These are phyloP conservation scores for Drosophila quadrilineata DNA, from an alignment of 1,140 invertebrate genomes.

Conservation along the genomic window DNA sequence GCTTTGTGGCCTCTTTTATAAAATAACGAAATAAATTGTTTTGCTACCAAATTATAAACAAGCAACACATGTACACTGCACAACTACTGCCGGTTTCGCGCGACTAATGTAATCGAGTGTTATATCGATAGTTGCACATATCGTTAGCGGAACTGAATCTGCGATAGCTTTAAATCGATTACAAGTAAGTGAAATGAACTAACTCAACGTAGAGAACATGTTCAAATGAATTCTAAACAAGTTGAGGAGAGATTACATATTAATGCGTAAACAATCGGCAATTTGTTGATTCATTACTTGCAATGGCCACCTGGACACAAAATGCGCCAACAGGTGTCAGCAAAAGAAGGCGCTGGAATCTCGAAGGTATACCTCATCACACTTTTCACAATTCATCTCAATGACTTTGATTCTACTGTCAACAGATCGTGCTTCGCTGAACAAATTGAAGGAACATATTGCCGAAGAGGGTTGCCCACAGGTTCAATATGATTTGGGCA, in stretches of 20 bases:
- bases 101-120: background rate
- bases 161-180: background rate
- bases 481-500: conserved; percentile 86
- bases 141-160: background rate
- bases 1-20: conserved; percentile 30
- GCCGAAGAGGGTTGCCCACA: conserved; percentile 87
- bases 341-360: conserved; percentile 74
- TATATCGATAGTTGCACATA: background rate
- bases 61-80: conserved; percentile 25
- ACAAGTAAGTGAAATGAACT: background rate
- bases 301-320: conserved; percentile 75
- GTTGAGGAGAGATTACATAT: conserved; percentile 26
- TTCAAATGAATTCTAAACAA: background rate
- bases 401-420: background rate
- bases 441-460: conserved; percentile 84
- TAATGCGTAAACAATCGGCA: conserved; percentile 50
- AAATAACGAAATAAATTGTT: background rate
- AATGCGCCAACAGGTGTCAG: conserved; percentile 62
- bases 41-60: conserved; percentile 39
- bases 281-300: conserved; percentile 2
- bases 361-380: conserved; percentile 51
- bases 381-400: too few relatives aligned
- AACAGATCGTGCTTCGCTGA: conserved; percentile 83
- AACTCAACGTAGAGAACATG: background rate
- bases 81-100: conserved; percentile 41